Evolutionary conservation across 2,888 invertebrate genomes (phyloP).

Genomic region (Aspidapion aeneum): DNA sequence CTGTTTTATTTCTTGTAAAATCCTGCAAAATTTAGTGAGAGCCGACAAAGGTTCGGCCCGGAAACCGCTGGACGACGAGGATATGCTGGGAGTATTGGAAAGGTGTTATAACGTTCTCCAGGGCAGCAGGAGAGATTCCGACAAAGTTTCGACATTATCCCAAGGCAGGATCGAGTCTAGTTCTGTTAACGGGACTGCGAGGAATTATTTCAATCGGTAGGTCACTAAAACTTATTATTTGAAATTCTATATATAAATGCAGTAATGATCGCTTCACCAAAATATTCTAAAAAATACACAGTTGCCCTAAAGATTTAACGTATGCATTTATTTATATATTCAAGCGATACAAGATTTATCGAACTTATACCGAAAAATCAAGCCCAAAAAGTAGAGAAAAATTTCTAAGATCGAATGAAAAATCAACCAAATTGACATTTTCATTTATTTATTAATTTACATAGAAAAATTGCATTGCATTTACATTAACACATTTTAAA

Average conservation of each 20-base stretch:
- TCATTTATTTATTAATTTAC: too few species aligned
- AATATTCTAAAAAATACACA: too few species aligned
- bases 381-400: too few species aligned
- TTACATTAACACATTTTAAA: too few species aligned
- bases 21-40: background rate
- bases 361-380: too few species aligned
- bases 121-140: conserved; percentile 55
- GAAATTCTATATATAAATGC: background rate
- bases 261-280: too few species aligned
- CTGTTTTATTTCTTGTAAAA: background rate
- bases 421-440: too few species aligned
- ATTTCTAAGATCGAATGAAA: too few species aligned
- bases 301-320: too few species aligned
- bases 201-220: conserved; percentile 1
- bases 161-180: background rate
- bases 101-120: conserved; percentile 70
- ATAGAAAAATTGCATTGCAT: too few species aligned
- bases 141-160: background rate
- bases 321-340: too few species aligned
- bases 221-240: background rate
- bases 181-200: background rate
- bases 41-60: conserved; percentile 68
- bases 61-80: conserved; percentile 65
- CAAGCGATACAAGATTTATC: too few species aligned
- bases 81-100: conserved; percentile 69